Base-by-base conservation (phyloP, 2,797 vertebrate genomes). In the Myripristis jacobus region DNA sequence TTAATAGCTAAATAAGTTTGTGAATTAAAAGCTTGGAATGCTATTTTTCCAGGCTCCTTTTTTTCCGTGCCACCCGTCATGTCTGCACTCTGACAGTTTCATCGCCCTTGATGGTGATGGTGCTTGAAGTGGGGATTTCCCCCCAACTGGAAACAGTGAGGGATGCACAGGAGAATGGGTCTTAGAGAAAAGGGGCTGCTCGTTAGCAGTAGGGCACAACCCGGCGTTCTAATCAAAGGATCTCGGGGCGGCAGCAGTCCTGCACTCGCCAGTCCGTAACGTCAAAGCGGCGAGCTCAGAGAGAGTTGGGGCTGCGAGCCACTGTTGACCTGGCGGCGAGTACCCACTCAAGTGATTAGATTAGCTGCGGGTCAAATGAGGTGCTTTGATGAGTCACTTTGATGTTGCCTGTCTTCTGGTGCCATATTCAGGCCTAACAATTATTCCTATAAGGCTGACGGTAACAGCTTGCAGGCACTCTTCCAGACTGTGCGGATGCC, bases 11-110 rank as follows among this genome's bases (percentile, higher is more conserved):
- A 86, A 91, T 76, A 89, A 80, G 87, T 92, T 91, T 83, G 73
- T 78, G 87, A 92, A 93, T 93, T 90, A 91, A 89, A 52, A 85
- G 79, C 73, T 79, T 68, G 85, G 89, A 93, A 93, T 87, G 85
- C 79, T 68, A 51, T 87, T 88, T 89, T 85, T 88, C 66, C 75
- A 55, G 34, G 59, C 67, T 64, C 19, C 7, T 60, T 70, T 68
- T 55, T 57, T 24, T 51, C 51, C 59, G 59, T 80, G 56, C 57
- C 73, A 44, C 68, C 66, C 60, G 6, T 91, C 82, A 74, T 44
- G 55, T 84, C 73, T 77, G 54, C 64, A 36, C 36, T 44, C 68
- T 54, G 66, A 73, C 75, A 63, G 67, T 81, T 81, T 70, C 81
- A 76, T 73, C 87, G 53, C 56, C 55, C 82, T 43, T 63, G 65